Base-by-base conservation (phyloP, 2,888 invertebrate species). In the Drosophila phalerata region DNA sequence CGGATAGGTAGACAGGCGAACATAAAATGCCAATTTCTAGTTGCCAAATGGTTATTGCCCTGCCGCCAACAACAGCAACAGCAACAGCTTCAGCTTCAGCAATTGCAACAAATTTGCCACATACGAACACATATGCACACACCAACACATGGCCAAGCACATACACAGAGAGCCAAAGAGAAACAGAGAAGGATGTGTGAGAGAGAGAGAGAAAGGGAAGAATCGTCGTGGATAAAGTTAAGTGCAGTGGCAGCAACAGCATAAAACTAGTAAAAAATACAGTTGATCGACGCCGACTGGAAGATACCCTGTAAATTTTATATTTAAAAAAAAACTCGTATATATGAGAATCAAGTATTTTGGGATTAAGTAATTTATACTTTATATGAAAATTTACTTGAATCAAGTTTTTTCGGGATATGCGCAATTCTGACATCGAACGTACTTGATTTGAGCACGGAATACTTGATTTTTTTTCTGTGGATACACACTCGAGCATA, bases 21-120 rank as follows among this genome's bases (percentile, higher is more conserved):
- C 88, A 89, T 89, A 85, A 86, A 89, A 87, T 85, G 81, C 84
- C 84, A 89, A 90, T 88, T 89, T 87, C 88, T 84, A 90, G 90
- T 88, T 88, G 88, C 80, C 89, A 88, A 90, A 90, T 86, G 89
- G 89, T 90, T 90, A 90, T 89, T 86, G 89, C 76, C 57, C 56
- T 56, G 69, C 58, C 77, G 73, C 49, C 57, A 42, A 68, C 51
- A 62, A 43, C 65, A 72, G 28, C 62, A 67, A 22, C 49, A 38
- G 19, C 62, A 42, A n/a, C 47, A 17, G 49, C 51, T 69, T 51
- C 52, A 60, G 51, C 72, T 65, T 60, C 57, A 62, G 56, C 64
- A 55, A 67, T 60, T 51, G 69, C 55, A 67, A 58, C 67, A 77
- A 78, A 85, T 77, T 81, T 80, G 60, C 69, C 74, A 76, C 85